These are phyloP conservation scores for Echinometra lucunter DNA, from an alignment of 53 echinoderm and acorn worm species.

Conservation along the genomic window DNA sequence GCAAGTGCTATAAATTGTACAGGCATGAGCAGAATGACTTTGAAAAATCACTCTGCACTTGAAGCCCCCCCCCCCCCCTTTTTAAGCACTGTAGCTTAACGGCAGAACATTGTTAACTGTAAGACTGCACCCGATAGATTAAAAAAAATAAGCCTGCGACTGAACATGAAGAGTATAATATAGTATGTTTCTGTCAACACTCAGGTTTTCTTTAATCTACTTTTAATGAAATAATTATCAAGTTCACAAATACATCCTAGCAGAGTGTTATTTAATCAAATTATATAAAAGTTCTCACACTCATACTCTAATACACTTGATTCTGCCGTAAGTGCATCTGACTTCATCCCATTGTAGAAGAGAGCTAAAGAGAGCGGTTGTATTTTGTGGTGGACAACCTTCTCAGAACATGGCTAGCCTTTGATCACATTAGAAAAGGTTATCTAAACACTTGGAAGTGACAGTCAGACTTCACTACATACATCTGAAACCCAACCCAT, in stretches of 20 bases:
- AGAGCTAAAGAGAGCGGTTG: not conserved
- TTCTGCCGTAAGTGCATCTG: not conserved
- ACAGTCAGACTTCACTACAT: not conserved
- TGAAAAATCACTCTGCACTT: not conserved
- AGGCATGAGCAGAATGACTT: not conserved
- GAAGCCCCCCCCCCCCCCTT: not conserved
- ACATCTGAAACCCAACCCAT: not conserved
- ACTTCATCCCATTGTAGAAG: not conserved
- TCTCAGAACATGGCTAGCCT: not conserved
- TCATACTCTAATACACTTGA: not conserved
- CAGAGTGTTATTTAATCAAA: not conserved
- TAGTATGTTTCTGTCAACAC: too few species aligned
- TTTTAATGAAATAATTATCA: too few species aligned
- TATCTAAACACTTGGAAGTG: constrained; percentile 13
- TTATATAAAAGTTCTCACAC: not conserved
- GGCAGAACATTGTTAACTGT: not conserved
- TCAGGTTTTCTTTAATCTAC: too few species aligned
- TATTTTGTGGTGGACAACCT: not conserved
- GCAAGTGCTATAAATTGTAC: not conserved
- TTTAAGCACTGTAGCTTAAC: not conserved
- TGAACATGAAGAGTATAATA: not conserved
- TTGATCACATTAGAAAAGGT: constrained; percentile 13
- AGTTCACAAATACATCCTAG: too few species aligned
- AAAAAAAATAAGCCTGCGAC: not conserved
- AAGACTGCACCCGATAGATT: not conserved